Percentiles rank a stretch among this genome's conserved stretches.
These are phyloP conservation scores for Auanema freiburgensis DNA, from an alignment of 2,888 invertebrate species.

Conservation along the genomic window DNA sequence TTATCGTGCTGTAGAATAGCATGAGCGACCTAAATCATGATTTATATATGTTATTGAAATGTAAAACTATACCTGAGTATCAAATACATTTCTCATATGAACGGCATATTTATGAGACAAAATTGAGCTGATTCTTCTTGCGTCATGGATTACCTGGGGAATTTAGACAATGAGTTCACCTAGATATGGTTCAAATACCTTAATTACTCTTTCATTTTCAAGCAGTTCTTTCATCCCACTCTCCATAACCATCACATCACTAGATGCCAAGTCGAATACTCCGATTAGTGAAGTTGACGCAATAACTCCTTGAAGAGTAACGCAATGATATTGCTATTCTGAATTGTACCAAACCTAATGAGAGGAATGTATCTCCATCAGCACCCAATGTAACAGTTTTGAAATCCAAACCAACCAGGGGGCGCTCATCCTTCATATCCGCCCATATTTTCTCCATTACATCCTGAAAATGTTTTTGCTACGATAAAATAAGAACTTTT, in stretches of 20 bases:
- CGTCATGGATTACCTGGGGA: conserved; percentile 57
- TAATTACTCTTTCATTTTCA: conserved; percentile 52
- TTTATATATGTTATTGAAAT: not conserved
- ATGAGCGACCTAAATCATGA: conserved; percentile 76
- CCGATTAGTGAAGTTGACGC: conserved; percentile 69
- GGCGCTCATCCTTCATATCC: conserved; percentile 47
- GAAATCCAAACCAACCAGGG: conserved; percentile 81
- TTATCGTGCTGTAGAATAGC: conserved; percentile 87
- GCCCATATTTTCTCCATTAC: conserved; percentile 46
- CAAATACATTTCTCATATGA: conserved; percentile 58
- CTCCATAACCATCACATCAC: conserved; percentile 58
- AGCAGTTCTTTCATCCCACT: conserved; percentile 58
- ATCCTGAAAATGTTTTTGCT: conserved; percentile 28
- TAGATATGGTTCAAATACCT: conserved; percentile 31
- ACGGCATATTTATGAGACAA: conserved; percentile 59
- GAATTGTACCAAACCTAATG: conserved; percentile 71
- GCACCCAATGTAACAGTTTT: conserved; percentile 87
- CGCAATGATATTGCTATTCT: not conserved
- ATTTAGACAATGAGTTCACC: conserved; percentile 3
- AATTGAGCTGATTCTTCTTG: conserved; percentile 49
- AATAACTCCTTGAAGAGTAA: conserved; percentile 23
- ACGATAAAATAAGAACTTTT: not conserved
- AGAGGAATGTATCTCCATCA: conserved; percentile 79
- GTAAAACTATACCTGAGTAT: conserved; percentile 54
- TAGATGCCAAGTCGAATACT: conserved; percentile 60